These are phyloP conservation scores for Holothuria leucospilota DNA, from an alignment of 53 echinoderm and acorn worm species.

Conservation along the genomic window DNA sequence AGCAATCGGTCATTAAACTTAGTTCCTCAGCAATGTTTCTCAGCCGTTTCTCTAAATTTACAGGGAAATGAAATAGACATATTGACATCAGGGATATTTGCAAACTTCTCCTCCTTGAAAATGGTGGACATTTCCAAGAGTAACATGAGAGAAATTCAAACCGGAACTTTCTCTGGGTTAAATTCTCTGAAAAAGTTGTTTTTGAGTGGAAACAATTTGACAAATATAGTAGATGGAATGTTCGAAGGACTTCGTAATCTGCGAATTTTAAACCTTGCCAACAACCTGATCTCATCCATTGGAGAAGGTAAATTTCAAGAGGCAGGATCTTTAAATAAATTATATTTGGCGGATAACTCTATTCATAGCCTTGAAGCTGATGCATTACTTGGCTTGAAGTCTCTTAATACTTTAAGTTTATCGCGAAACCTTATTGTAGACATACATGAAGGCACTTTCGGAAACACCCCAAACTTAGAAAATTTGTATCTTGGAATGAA, in stretches of 20 bases:
- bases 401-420: not conserved
- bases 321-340: not conserved
- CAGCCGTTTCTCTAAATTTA: conserved; percentile 8
- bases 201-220: conserved; percentile 30
- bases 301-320: conserved; percentile 13
- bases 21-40: not conserved
- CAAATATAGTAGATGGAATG: not conserved
- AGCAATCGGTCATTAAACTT: conserved; percentile 6
- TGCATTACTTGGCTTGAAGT: conserved; percentile 15
- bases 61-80: not conserved
- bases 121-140: conserved; percentile 18
- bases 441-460: not conserved
- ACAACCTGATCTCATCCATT: conserved; percentile 17
- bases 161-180: not conserved
- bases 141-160: not conserved
- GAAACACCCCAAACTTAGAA: conserved; percentile 20
- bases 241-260: not conserved
- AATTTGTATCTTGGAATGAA: conserved; percentile 36
- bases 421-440: conserved; percentile 14
- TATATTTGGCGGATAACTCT: conserved; percentile 3
- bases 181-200: conserved; percentile 1
- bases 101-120: conserved; percentile 4
- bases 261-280: not conserved
- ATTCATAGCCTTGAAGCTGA: not conserved
- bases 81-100: not conserved